Evolutionary conservation across 1,140 invertebrate species (phyloP).

Genomic region (Venustaconcha ellipsiformis): DNA sequence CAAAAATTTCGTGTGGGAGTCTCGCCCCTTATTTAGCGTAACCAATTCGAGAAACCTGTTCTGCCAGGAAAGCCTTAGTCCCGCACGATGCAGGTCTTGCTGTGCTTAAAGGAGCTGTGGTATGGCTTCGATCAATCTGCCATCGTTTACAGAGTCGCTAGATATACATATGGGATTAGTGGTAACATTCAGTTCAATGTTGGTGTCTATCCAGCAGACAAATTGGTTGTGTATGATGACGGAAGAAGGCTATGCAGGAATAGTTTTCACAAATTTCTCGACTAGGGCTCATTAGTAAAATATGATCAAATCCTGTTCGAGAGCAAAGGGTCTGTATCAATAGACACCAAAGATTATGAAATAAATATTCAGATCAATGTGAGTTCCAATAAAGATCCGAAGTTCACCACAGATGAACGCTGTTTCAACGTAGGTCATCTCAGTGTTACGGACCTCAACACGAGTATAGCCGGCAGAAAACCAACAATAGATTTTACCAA

Average conservation of each 20-base stretch:
- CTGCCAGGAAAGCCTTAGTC: background rate
- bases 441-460: too few relatives aligned
- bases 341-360: too few relatives aligned
- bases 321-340: too few relatives aligned
- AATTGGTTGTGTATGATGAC: background rate
- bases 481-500: too few relatives aligned
- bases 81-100: conserved; percentile 13
- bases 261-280: background rate
- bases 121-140: conserved; percentile 9
- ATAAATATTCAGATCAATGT: too few relatives aligned
- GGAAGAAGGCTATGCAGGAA: background rate
- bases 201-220: conserved; percentile 6
- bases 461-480: too few relatives aligned
- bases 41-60: background rate
- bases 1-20: too few relatives aligned
- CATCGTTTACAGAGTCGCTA: conserved; percentile 5
- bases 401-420: too few relatives aligned
- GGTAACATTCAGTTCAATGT: background rate
- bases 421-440: too few relatives aligned
- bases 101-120: conserved; percentile 16
- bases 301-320: too few relatives aligned
- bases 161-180: conserved; percentile 14
- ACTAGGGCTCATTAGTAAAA: background rate
- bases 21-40: too few relatives aligned
- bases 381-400: too few relatives aligned